A percentile compares a stretch with the other conserved stretches of the same genome.
phyloP scores from a whole-genome alignment of 1,140 invertebrate species.

The Panagrolaimus sp. region DNA sequence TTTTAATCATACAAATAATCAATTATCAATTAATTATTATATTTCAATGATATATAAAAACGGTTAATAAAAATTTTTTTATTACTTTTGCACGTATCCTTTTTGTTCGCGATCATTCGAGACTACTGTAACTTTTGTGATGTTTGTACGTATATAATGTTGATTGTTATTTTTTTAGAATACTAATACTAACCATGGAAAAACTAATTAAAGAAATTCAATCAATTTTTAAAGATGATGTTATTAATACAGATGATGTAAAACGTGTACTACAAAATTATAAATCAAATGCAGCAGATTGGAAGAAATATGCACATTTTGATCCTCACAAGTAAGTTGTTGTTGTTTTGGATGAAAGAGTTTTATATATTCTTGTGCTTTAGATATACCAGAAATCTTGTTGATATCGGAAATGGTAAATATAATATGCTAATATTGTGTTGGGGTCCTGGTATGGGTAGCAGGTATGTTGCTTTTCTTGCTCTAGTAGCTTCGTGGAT shows the following conservation, averaged over 20 bases:
- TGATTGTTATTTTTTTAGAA: too few species aligned
- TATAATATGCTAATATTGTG: conserved; percentile 95
- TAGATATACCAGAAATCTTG: conserved; percentile 86
- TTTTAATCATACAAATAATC: too few species aligned
- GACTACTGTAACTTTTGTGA: too few species aligned
- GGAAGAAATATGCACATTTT: conserved; percentile 49
- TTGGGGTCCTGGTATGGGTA: conserved; percentile 90
- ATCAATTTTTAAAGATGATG: conserved; percentile 42
- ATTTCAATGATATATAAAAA: too few species aligned
- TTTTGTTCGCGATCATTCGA: too few species aligned
- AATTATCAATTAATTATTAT: too few species aligned
- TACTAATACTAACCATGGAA: conserved; percentile 23
- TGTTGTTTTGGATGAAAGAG: conserved; percentile 10
- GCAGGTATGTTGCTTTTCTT: conserved; percentile 56
- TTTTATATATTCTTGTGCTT: conserved; percentile 14
- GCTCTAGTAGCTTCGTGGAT: too few species aligned
- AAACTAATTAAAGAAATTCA: conserved; percentile 36
- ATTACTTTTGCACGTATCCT: too few species aligned
- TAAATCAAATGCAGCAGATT: conserved; percentile 46
- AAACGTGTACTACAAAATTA: conserved; percentile 41
- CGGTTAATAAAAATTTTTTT: too few species aligned
- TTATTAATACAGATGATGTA: conserved; percentile 50
- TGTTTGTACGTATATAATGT: too few species aligned
- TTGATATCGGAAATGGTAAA: conserved; percentile 87
- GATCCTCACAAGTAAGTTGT: conserved; percentile 44